Evolutionary conservation across 2,888 invertebrate species (phyloP).

Genomic region (Nephrotoma guestfalica): DNA sequence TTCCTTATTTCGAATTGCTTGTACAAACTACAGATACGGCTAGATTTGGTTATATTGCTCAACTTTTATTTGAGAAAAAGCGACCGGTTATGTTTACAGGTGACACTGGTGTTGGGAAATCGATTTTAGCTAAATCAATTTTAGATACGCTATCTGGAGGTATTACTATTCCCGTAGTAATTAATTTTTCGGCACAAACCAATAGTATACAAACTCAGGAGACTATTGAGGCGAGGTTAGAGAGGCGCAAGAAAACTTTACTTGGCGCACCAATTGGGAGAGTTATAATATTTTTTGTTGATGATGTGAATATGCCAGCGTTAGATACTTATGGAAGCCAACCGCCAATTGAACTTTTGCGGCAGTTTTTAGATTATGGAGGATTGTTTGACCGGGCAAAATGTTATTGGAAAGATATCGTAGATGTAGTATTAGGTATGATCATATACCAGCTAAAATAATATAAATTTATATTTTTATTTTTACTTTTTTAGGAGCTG

Average conservation of each 20-base stretch:
- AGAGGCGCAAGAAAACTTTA: conserved; percentile 63
- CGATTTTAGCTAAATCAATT: conserved; percentile 64
- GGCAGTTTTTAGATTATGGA: conserved; percentile 33
- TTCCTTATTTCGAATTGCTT: conserved; percentile 76
- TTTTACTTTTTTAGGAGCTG: conserved; percentile 37
- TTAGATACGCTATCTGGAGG: conserved; percentile 47
- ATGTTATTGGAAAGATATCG: conserved; percentile 76
- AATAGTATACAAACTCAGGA: conserved; percentile 66
- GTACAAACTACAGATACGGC: conserved; percentile 88
- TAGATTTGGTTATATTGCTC: conserved; percentile 49
- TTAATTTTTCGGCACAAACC: conserved; percentile 88
- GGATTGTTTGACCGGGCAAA: conserved; percentile 81
- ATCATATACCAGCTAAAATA: too few species aligned
- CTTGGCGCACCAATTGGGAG: conserved; percentile 74
- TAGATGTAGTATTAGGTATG: conserved; percentile 58
- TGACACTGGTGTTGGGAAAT: conserved; percentile 83
- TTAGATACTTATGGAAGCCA: conserved; percentile 80
- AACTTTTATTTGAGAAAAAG: conserved; percentile 53
- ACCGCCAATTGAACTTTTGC: conserved; percentile 76
- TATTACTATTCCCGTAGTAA: conserved; percentile 54
- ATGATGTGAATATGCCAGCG: conserved; percentile 87
- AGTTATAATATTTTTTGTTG: conserved; percentile 70
- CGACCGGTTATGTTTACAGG: conserved; percentile 82
- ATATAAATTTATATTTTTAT: neutral
- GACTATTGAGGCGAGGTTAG: conserved; percentile 53